Base-by-base conservation (phyloP, 2,113 vertebrate genomes). In the Rhinopomastus cyanomelas region DNA sequence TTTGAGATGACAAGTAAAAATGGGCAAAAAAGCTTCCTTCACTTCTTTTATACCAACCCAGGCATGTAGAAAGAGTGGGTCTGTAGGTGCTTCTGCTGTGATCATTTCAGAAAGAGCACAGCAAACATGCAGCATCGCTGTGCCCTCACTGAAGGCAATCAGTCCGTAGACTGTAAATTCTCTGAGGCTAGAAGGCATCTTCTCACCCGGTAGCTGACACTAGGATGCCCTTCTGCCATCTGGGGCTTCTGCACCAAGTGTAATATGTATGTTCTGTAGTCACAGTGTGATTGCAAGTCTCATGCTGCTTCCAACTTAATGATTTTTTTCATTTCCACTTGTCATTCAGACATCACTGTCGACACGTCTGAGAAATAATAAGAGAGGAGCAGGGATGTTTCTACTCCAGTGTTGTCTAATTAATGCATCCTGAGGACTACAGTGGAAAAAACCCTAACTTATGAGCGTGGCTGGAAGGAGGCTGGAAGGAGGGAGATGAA, bases 321-420 rank as follows among this genome's bases (percentile, higher is more conserved):
- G 81, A 72, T 84, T 86, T 89, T 60, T 88, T 86, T 83, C 69
- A 71, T 92, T 82, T 77, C 62, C 62, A 72, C 69, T 86, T 92
- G 87, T 95, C 91, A 88, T 77, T 93, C 95, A 96, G 30, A 51
- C 81, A 88, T 90, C 75, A 64, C 57, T 73, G 68, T 74, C 2
- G 0, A 60, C 69, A 51, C 16, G 26, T 80, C 88, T 85, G 42
- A 71, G 78, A 89, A 94, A 87, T 81, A 22, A 66, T 12, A 56
- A 3, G 78, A 68, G 87, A 91, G 81, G 82, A 89, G 12, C 60
- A 56, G 65, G 62, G 36, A 27, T 56, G 74, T 52, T 81, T 81
- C 36, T 44, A 16, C 69, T 85, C 30, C 25, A 34, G 8, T 23
- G 20, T 46, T 83, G 60, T 65, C 89, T 85, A 89, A 93, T 96